Percentiles rank a stretch among this genome's conserved stretches.
Conservation (phyloP, 2,113 vertebrate genomes). For the Sprattus sprattus region DNA sequence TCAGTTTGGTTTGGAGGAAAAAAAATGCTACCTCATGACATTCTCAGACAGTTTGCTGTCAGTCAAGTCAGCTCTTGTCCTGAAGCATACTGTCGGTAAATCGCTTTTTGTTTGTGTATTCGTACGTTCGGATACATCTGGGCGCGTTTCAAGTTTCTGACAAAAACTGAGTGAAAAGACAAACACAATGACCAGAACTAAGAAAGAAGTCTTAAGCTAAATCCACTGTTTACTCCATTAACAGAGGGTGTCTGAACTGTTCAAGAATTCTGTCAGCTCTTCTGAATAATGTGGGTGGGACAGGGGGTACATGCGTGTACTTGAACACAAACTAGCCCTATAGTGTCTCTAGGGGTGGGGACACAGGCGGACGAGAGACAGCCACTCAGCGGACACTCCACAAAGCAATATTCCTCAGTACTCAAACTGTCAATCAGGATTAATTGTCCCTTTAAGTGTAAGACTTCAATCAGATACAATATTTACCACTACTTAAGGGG, state of each 20-base stretch:
- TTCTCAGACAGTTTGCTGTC: not conserved
- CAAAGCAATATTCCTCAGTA: conserved; percentile 76
- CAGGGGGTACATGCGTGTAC: not conserved
- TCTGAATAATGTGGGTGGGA: conserved; percentile 5
- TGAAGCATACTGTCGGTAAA: not conserved
- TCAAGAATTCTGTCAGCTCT: not conserved
- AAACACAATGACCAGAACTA: not conserved
- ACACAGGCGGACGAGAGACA: conserved; percentile 52
- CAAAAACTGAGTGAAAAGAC: not conserved
- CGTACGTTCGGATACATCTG: not conserved
- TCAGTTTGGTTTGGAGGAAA: not conserved
- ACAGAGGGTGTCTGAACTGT: not conserved
- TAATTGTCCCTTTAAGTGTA: conserved; percentile 83
- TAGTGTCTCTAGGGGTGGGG: conserved; percentile 39
- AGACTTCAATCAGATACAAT: conserved; percentile 64
- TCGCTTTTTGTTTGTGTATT: not conserved
- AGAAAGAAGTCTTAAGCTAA: not conserved
- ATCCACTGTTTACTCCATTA: not conserved
- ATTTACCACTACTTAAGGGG: conserved; percentile 42
- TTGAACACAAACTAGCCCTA: conserved; percentile 25
- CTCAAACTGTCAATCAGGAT: conserved; percentile 96
- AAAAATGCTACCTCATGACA: not conserved
- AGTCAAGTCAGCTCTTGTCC: not conserved
- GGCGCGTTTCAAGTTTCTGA: not conserved
- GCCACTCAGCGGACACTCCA: conserved; percentile 73